Evolutionary conservation across 2,113 vertebrate species (phyloP).

Genomic region (Trochalopteron elliotii): DNA sequence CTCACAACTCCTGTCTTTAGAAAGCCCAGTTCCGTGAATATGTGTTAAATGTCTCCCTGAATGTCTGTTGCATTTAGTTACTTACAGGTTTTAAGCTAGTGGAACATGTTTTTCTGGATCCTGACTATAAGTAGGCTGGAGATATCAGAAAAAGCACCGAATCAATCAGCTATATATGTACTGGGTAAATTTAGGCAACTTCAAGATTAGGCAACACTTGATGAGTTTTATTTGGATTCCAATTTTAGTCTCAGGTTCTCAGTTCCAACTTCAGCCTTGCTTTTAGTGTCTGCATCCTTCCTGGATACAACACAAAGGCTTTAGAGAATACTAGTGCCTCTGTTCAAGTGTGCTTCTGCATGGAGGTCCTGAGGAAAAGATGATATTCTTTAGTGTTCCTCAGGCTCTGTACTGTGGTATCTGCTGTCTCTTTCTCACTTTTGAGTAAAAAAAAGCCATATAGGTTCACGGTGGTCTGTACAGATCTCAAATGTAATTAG

Average conservation of each 20-base stretch:
- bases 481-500: constrained; percentile 35
- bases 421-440: neutral
- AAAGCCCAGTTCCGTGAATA: neutral
- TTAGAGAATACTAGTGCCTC: neutral
- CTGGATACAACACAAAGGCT: neutral
- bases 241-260: neutral
- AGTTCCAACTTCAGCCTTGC: neutral
- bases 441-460: constrained; percentile 23
- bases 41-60: neutral
- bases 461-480: neutral
- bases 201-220: neutral
- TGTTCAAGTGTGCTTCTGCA: neutral
- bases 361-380: neutral
- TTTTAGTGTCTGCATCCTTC: neutral
- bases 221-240: neutral
- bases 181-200: neutral
- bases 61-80: neutral
- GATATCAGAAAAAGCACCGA: neutral
- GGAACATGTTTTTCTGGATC: neutral
- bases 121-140: neutral
- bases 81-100: neutral
- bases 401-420: neutral
- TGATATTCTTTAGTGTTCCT: neutral
- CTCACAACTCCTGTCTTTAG: neutral
- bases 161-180: neutral